These are phyloP conservation scores for Tupaia chinensis DNA, from an alignment of 2,113 vertebrate genomes.

Conservation along the genomic window DNA sequence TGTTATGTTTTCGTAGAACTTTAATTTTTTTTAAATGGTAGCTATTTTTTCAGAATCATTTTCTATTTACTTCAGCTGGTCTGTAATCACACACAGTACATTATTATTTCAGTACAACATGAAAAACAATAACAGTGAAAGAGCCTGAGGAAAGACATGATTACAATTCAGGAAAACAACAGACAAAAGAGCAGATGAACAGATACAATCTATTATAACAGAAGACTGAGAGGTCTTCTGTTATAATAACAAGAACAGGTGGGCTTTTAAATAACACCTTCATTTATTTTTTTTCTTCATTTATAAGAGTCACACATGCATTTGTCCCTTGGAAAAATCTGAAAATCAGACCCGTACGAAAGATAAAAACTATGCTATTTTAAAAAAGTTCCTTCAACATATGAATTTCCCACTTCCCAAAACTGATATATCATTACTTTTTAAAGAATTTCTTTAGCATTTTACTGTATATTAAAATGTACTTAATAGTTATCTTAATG, in stretches of 20 bases:
- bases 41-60: slow-evolving; percentile 67
- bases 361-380: neutral
- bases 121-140: slow-evolving; percentile 76
- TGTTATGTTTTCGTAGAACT: slow-evolving; percentile 24
- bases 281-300: slow-evolving; percentile 23
- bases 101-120: slow-evolving; percentile 81
- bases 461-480: neutral
- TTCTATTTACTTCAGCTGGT: slow-evolving; percentile 59
- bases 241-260: slow-evolving; percentile 39
- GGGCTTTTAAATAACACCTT: slow-evolving; percentile 53
- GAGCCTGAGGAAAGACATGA: slow-evolving; percentile 63
- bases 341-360: neutral
- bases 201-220: slow-evolving; percentile 53
- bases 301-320: slow-evolving; percentile 52
- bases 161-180: slow-evolving; percentile 73
- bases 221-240: slow-evolving; percentile 42
- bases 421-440: neutral
- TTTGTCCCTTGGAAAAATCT: neutral
- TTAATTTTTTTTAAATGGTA: slow-evolving; percentile 38
- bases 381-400: neutral
- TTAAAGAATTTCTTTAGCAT: neutral
- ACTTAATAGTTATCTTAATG: neutral
- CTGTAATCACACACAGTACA: slow-evolving; percentile 46
- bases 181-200: slow-evolving; percentile 66
- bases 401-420: neutral